Conservation (phyloP, 2,888 invertebrate species). For the Pandemis cinnamomeana region DNA sequence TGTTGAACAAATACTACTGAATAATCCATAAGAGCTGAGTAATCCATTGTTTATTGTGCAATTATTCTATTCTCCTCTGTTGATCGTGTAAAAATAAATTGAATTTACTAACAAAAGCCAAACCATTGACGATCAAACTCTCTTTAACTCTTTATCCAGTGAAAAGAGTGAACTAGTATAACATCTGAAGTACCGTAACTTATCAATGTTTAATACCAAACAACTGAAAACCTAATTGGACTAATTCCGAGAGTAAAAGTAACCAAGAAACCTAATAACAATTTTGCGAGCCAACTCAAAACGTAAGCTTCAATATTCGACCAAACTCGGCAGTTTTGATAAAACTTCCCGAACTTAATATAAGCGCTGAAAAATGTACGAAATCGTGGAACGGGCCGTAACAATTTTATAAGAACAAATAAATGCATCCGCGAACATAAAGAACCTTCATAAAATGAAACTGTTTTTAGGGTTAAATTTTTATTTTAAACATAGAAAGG, state of each 20-base stretch:
- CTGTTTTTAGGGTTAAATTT: conserved; percentile 80
- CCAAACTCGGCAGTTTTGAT: conserved; percentile 57
- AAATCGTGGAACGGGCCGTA: conserved; percentile 65
- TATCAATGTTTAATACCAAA: not conserved
- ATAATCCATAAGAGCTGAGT: too few species aligned
- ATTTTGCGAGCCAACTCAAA: conserved; percentile 46
- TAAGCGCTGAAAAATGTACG: conserved; percentile 54
- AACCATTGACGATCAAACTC: not conserved
- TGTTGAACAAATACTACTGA: too few species aligned
- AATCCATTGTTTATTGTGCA: too few species aligned
- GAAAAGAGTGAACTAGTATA: not conserved
- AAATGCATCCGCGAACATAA: conserved; percentile 71
- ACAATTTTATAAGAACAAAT: conserved; percentile 75
- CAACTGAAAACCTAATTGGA: too few species aligned
- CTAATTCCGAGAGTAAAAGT: not conserved
- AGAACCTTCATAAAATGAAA: conserved; percentile 72
- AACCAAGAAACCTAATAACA: conserved; percentile 43
- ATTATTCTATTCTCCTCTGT: too few species aligned
- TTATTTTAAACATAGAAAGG: conserved; percentile 84
- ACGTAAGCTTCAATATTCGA: conserved; percentile 58
- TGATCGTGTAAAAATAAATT: too few species aligned
- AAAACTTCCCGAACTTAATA: conserved; percentile 54
- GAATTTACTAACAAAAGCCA: not conserved
- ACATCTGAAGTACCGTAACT: not conserved
- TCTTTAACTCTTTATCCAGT: too few species aligned